Conservation (phyloP, 1,140 invertebrate genomes). For the Drosophila obscura region DNA sequence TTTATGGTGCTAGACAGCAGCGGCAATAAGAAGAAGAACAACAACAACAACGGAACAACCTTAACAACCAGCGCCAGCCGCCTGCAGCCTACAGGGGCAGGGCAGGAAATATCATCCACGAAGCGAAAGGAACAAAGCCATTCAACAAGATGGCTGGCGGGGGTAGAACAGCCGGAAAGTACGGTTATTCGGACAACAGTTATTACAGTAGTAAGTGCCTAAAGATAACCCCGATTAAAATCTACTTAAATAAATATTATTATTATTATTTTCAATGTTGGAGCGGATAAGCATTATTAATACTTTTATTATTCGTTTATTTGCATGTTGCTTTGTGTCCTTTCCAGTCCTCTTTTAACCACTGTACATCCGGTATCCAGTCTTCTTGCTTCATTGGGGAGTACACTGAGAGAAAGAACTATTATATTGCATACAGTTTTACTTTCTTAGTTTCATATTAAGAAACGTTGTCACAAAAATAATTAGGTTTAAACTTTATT, state of each 20-base stretch:
- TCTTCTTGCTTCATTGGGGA: background rate
- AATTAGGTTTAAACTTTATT: no score
- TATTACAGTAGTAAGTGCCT: constrained; percentile 77
- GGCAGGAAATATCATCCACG: constrained; percentile 45
- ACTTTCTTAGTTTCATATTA: no score
- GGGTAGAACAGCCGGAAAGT: constrained; percentile 80
- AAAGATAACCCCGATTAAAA: constrained; percentile 6
- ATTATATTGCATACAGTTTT: no score
- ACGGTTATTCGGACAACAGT: constrained; percentile 82
- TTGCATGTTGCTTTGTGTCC: constrained; percentile 35
- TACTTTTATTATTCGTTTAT: constrained; percentile 34
- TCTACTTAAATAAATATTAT: constrained; percentile 27
- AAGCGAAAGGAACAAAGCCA: constrained; percentile 48
- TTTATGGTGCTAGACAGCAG: constrained; percentile 41
- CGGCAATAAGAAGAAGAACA: background rate
- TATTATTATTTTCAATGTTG: constrained; percentile 26
- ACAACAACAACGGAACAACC: constrained; percentile 15
- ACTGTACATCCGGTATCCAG: constrained; percentile 14
- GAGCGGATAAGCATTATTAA: background rate
- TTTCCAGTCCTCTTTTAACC: constrained; percentile 21
- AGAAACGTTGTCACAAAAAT: no score
- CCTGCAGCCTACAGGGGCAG: constrained; percentile 35
- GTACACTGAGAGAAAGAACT: background rate
- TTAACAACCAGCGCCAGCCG: constrained; percentile 16
- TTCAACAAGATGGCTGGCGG: constrained; percentile 79